These are phyloP conservation scores for Exaiptasia diaphana DNA, from an alignment of 64 coral and sea anemone species.

Conservation along the genomic window DNA sequence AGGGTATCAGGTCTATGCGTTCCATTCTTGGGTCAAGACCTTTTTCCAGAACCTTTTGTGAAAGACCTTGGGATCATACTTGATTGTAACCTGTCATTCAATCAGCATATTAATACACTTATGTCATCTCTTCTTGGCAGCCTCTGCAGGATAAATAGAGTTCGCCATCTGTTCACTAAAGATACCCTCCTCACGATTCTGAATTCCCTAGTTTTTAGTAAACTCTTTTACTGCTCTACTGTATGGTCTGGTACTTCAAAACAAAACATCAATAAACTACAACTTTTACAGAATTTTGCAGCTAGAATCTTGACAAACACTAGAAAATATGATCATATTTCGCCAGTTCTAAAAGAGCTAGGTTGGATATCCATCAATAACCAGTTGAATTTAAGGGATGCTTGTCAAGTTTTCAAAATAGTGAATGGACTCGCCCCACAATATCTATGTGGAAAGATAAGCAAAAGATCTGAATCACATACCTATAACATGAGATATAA, in stretches of 20 bases:
- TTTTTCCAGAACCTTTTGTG: neutral
- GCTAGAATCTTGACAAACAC: neutral
- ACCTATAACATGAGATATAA: neutral
- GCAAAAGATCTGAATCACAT: neutral
- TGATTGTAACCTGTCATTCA: slow-evolving; percentile 9
- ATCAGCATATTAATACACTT: neutral
- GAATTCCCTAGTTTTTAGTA: neutral
- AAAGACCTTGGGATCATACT: slow-evolving; percentile 1
- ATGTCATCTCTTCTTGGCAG: neutral
- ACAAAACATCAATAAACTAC: neutral
- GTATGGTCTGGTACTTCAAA: neutral
- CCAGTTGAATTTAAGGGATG: neutral
- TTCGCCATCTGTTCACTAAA: neutral
- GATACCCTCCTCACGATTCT: neutral
- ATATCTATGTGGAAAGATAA: neutral
- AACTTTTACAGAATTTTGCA: neutral
- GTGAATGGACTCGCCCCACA: slow-evolving; percentile 2
- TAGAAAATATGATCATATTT: slow-evolving; percentile 6
- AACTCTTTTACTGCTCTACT: neutral
- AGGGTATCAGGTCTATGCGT: neutral
- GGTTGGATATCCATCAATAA: neutral
- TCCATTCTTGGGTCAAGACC: neutral
- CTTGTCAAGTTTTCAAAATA: neutral
- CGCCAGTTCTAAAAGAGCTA: slow-evolving; percentile 7
- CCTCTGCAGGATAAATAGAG: neutral